These are phyloP conservation scores for Sphaeramia orbicularis DNA, from an alignment of 2,797 vertebrate genomes.

Conservation along the genomic window DNA sequence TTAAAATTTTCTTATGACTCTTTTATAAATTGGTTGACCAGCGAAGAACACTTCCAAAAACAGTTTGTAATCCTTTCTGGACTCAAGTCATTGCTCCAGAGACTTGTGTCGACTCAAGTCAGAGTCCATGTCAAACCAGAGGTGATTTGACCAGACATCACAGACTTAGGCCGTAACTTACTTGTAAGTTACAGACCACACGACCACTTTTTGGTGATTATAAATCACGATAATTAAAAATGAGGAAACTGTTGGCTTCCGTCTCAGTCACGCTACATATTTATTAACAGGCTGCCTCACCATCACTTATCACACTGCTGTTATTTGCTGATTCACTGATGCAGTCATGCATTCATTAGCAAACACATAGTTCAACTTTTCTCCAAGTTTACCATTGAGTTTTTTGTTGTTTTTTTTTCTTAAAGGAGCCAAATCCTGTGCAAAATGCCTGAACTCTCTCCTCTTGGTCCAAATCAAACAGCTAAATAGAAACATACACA, in stretches of 20 bases:
- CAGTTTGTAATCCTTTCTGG: slow-evolving; percentile 51
- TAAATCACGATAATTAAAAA: slow-evolving; percentile 30
- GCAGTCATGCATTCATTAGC: slow-evolving; percentile 29
- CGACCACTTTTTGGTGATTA: slow-evolving; percentile 5
- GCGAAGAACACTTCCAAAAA: slow-evolving; percentile 34
- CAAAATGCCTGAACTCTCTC: too few species aligned
- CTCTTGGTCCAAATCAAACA: too few species aligned
- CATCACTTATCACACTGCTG: slow-evolving; percentile 28
- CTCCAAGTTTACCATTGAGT: neutral
- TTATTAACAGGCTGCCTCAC: slow-evolving; percentile 36
- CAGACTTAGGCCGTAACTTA: neutral
- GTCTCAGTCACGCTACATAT: slow-evolving; percentile 38
- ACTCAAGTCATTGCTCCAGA: slow-evolving; percentile 35
- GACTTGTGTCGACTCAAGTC: slow-evolving; percentile 43
- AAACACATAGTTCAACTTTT: slow-evolving; percentile 26
- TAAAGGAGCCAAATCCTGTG: too few species aligned
- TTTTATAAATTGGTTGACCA: neutral
- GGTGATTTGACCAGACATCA: slow-evolving; percentile 8
- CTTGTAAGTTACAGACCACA: slow-evolving; percentile 17
- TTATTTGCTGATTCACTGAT: slow-evolving; percentile 25
- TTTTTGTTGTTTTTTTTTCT: neutral
- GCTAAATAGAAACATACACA: too few species aligned
- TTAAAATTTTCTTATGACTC: neutral
- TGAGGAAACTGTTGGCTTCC: slow-evolving; percentile 33
- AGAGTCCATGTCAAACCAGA: slow-evolving; percentile 24